Evolutionary conservation across 2,888 invertebrate genomes (phyloP), one percentile per base, ranked within the genome.

Genomic region (Drosophila putrida): DNA sequence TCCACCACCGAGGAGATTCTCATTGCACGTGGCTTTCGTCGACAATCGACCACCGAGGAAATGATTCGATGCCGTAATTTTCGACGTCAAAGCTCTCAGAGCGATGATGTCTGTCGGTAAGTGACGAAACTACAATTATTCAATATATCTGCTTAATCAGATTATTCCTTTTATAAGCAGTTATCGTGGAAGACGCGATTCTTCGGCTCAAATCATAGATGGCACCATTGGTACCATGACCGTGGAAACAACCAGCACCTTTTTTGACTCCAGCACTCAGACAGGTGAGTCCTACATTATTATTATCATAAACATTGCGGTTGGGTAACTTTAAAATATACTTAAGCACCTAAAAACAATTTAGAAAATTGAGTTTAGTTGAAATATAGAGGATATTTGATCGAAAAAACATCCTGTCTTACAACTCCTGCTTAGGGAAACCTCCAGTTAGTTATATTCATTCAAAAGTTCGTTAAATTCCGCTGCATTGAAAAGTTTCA

Each of bases 211-310:
- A 93, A 98, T 98, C 88, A 95, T 96, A 59, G 97, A 98, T 90
- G 98, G 98, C 13, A 98, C 97, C 28, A 95, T 97, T 77, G 97
- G 96, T 33, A 96, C 97, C 38, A 98, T 98, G 98, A 97, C 97
- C 0, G 97, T 97, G 28, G 97, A 98, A 92, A 97, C 97, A 4
- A 97, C 97, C 4, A 97, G 97, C 93, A 97, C 97, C 0, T 97
- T 97, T 92, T 97, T 97, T 91, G 97, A 97, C 93, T 97, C 97
- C 79, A 97, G 97, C 92, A 97, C 97, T 28, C 97, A 97, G 93
- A 97, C 97, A 91, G 97, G 97, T 97, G 90, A 95, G 96, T 4
- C 1, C n/a, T 2, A 31, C 2, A 6, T 6, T 6, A 6, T 6
- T 6, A 31, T 8, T 31, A 28, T 28, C 28, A 20, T 20, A 1